Evolutionary conservation across 2,113 vertebrate genomes (phyloP).

Genomic region (Chroicocephalus ridibundus): DNA sequence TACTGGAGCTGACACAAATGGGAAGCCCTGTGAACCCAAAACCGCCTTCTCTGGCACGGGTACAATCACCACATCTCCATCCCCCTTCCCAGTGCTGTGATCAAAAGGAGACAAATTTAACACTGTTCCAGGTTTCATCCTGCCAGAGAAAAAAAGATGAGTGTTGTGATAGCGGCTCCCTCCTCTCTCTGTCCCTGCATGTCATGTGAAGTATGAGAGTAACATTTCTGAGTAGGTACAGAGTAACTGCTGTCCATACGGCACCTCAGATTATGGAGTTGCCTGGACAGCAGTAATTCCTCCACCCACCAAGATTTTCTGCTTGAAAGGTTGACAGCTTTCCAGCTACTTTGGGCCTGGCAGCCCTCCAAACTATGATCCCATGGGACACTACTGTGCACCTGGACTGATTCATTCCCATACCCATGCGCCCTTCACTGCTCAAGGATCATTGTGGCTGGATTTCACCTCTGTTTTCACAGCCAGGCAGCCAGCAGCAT

Average conservation of each 20-base stretch:
- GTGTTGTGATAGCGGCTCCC: background rate
- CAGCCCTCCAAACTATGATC: background rate
- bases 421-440: background rate
- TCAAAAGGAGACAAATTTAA: background rate
- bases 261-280: background rate
- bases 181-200: background rate
- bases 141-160: background rate
- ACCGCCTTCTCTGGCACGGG: accelerated
- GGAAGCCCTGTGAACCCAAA: background rate
- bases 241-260: background rate
- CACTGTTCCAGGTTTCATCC: background rate
- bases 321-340: background rate
- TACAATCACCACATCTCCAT: background rate
- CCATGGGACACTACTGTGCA: background rate
- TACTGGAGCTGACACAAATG: background rate
- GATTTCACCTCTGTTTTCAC: background rate
- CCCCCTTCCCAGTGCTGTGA: background rate
- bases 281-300: background rate
- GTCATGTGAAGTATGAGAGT: background rate
- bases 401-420: background rate
- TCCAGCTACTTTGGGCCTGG: background rate
- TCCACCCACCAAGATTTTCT: background rate
- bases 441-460: accelerated
- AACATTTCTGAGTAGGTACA: background rate
- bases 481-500: background rate